Evolutionary conservation across 2,113 vertebrate species (phyloP).

Genomic region (Anthoscopus minutus): DNA sequence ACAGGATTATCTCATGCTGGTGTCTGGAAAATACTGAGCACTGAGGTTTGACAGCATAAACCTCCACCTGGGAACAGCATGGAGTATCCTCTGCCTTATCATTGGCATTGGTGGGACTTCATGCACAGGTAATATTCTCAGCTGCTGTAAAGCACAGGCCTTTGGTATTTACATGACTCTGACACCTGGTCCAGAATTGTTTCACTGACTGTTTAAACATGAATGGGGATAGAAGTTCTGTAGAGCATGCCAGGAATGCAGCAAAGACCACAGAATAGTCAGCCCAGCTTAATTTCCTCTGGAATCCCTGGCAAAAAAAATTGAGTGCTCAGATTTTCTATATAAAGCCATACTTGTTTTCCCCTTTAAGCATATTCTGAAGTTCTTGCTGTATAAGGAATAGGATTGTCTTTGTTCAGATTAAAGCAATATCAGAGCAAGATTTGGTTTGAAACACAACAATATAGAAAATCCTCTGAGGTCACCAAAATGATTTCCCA

Average conservation of each 20-base stretch:
- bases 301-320: neutral
- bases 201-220: neutral
- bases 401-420: neutral
- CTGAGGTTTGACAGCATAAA: neutral
- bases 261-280: neutral
- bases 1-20: neutral
- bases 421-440: neutral
- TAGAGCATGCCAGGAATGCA: neutral
- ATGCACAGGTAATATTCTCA: neutral
- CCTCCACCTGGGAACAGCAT: neutral
- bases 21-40: neutral
- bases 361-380: neutral
- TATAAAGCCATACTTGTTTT: neutral
- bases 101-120: neutral
- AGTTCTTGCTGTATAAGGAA: neutral
- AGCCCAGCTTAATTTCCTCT: neutral
- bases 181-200: neutral
- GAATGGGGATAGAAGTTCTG: neutral
- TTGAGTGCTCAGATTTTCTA: accelerated
- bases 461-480: neutral
- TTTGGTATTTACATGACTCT: neutral
- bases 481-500: neutral
- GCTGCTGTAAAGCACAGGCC: neutral
- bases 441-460: neutral
- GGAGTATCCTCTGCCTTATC: neutral